phyloP scores from a whole-genome alignment of 2,113 vertebrate genomes.

The Dicerorhinus sumatrensis region DNA sequence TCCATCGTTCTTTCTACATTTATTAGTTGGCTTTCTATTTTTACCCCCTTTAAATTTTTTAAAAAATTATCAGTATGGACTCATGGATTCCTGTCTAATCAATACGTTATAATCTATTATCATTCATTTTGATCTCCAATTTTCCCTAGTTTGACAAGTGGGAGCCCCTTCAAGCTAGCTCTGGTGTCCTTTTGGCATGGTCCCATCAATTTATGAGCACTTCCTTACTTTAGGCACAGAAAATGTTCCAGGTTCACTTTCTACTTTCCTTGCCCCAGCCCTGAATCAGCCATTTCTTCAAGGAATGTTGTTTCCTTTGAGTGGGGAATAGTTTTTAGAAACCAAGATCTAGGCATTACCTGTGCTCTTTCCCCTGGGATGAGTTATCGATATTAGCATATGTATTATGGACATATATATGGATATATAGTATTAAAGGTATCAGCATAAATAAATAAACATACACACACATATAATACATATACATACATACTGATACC shows the following conservation, averaged over 20 bases:
- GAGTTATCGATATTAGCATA: not conserved
- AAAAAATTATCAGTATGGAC: not conserved
- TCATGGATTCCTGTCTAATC: not conserved
- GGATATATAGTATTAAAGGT: not conserved
- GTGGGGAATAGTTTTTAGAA: not conserved
- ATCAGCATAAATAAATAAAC: not conserved
- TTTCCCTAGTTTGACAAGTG: not conserved
- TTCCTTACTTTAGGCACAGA: not conserved
- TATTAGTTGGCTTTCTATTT: not conserved
- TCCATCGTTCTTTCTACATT: not conserved
- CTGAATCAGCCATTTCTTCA: constrained; percentile 5
- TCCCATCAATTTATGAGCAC: not conserved
- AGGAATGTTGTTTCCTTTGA: not conserved
- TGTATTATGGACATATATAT: not conserved
- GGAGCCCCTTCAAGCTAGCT: not conserved
- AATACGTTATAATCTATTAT: not conserved
- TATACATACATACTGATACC: not conserved
- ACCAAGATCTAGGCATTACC: not conserved
- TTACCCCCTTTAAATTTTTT: not conserved
- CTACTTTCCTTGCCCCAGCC: not conserved
- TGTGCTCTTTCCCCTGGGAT: not conserved
- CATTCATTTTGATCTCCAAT: not conserved
- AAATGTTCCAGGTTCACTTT: not conserved
- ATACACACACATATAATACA: not conserved
- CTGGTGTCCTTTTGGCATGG: not conserved